Base-by-base conservation (phyloP, 2,113 vertebrate genomes). In the Neolamprologus sp. region DNA sequence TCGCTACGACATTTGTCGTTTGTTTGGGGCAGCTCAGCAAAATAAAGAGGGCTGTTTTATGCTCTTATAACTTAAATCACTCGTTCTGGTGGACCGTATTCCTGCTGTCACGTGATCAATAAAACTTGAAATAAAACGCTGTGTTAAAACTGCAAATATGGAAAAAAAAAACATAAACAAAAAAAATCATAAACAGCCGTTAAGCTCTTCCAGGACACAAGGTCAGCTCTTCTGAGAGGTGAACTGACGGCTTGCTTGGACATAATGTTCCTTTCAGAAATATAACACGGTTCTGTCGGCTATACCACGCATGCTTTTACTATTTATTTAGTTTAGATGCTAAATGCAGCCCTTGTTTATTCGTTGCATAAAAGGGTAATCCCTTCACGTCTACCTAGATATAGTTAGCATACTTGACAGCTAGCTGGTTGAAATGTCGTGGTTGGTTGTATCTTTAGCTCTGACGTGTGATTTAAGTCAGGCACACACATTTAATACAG, bases 321-420 rank as follows among this genome's bases (percentile, higher is more conserved):
- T 37, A 8, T 68, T 68, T 21, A 37, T 68, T n/a, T 1, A 37
- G 60, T 37, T 65, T 65, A 8, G 19, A 21, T 37, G 33, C 40
- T 57, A 45, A 51, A 58, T 35, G 40, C 13, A 73, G 30, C 9
- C 12, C 6, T 5, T 71, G 6, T 13, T 26, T 79, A 17, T 55
- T 47, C 2, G 37, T 55, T 75, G 60, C 83, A 85, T 51, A 42
- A 40, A 85, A 83, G 16, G 7, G 73, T 55, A 87, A 90, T 89
- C 80, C 87, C 82, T 80, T 87, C 83, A 86, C 84, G 89, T 86
- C 85, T 89, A 79, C 49, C 82, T 45, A 53, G 19, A 30, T 88
- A 88, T 91, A 87, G 89, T 91, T 89, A 92, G 84, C 49, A 9
- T 16, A 19, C 83, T 30, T 28, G 6, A 3, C 63, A 57, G 55